These are phyloP conservation scores for Notoglanidium macrostoma DNA, from an alignment of 2,797 vertebrate genomes.

Conservation along the genomic window DNA sequence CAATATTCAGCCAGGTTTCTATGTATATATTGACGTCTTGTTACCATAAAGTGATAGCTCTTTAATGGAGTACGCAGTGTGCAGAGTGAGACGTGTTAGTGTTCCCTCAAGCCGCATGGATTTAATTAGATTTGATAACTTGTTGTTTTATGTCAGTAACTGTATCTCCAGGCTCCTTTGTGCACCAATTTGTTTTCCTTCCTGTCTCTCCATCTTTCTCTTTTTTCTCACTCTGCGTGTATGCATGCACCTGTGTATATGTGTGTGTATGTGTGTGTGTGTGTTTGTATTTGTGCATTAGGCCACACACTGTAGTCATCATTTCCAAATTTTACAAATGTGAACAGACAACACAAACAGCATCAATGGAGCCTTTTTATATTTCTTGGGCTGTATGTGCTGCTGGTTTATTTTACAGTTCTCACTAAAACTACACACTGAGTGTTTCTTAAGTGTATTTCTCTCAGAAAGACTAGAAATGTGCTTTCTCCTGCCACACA, in stretches of 20 bases:
- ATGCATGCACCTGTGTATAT: slow-evolving; percentile 35
- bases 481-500: slow-evolving; percentile 56
- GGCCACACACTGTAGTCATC: slow-evolving; percentile 55
- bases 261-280: slow-evolving; percentile 33
- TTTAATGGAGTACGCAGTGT: slow-evolving; percentile 51
- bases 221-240: slow-evolving; percentile 35
- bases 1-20: slow-evolving; percentile 20
- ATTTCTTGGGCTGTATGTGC: slow-evolving; percentile 53
- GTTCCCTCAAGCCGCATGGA: slow-evolving; percentile 47
- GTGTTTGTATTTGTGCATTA: slow-evolving; percentile 37
- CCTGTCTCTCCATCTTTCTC: slow-evolving; percentile 51
- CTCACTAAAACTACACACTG: slow-evolving; percentile 52
- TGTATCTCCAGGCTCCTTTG: slow-evolving; percentile 55
- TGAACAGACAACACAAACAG: slow-evolving; percentile 61
- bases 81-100: slow-evolving; percentile 46
- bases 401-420: slow-evolving; percentile 59
- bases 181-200: slow-evolving; percentile 48
- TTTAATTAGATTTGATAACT: slow-evolving; percentile 62
- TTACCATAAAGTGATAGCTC: slow-evolving; percentile 59
- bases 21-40: slow-evolving; percentile 49
- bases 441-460: neutral
- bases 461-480: slow-evolving; percentile 44
- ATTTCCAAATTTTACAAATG: slow-evolving; percentile 60
- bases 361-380: slow-evolving; percentile 44
- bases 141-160: slow-evolving; percentile 60